These are phyloP conservation scores for Machaerirhynchus nigripectus DNA, from an alignment of 2,113 vertebrate species.

Conservation along the genomic window DNA sequence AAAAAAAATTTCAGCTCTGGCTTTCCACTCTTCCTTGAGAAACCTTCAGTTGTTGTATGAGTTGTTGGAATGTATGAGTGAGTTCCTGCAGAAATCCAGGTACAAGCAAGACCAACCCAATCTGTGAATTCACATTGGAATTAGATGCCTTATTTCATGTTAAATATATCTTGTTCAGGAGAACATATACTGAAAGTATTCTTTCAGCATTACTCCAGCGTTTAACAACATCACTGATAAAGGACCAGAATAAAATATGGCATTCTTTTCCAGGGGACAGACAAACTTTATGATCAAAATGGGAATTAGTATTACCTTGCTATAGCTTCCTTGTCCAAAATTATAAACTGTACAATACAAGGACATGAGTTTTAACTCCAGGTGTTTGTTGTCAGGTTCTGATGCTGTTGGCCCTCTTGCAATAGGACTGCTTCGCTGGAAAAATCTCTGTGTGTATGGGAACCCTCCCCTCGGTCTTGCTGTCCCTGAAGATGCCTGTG, in stretches of 20 bases:
- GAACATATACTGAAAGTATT: not conserved
- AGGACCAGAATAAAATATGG: not conserved
- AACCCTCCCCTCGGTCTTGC: slow-evolving; percentile 57
- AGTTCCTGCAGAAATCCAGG: not conserved
- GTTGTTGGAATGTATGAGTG: not conserved
- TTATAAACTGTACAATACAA: not conserved
- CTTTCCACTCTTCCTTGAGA: not conserved
- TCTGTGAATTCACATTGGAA: not conserved
- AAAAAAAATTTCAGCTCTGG: too few species aligned
- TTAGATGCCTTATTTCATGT: not conserved
- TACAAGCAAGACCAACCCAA: not conserved
- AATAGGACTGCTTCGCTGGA: slow-evolving; percentile 83
- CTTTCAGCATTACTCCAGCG: not conserved
- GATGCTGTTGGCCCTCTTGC: slow-evolving; percentile 79
- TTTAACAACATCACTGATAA: not conserved
- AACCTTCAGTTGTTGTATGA: not conserved
- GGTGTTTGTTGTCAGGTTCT: slow-evolving; percentile 64
- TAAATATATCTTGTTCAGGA: not conserved
- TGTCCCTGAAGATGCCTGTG: slow-evolving; percentile 65
- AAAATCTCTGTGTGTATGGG: slow-evolving; percentile 70
- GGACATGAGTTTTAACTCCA: not conserved
- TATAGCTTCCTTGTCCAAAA: not conserved
- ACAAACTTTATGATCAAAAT: not conserved
- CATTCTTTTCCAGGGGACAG: not conserved
- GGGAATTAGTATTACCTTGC: not conserved